Base-by-base conservation (phyloP, 2,888 invertebrate genomes). In the Plagodis dolabraria region DNA sequence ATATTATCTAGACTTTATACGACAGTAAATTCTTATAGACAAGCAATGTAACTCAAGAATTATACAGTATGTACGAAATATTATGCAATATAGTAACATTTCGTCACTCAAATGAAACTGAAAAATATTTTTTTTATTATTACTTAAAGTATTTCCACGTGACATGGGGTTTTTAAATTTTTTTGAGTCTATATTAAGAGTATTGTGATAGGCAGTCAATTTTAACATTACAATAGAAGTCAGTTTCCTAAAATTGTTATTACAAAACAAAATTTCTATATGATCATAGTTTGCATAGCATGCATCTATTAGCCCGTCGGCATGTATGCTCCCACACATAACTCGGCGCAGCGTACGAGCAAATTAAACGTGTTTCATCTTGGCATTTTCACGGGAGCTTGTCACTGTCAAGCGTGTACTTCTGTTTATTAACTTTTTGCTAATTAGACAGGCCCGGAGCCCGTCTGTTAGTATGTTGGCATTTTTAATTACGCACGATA, bases 351-450 rank as follows among this genome's bases (percentile, higher is more conserved):
- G 69, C 78, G 60, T 78, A 79, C 79, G 80, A 80, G 83, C 82
- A 91, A 92, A 92, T 92, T 91, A 92, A 92, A 87, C 88, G 84
- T 86, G 84, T 89, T 88, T 90, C 91, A 91, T 91, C 90, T 90
- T 91, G 89, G 85, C 86, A 85, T 91, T 89, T 92, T 86, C 88
- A 89, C 86, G 85, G 85, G 84, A 83, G 87, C 90, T 73, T 86
- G 90, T 92, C 91, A 91, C 87, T 92, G 92, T 92, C 92, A 85
- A 79, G 84, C 84, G 64, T 79, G 82, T 83, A 82, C 79, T 89
- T 88, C 87, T 89, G 91, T 90, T 89, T 90, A 91, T 91, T 91
- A 92, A 91, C 91, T 91, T 92, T 91, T 91, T 92, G 89, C 88
- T 91, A 92, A 91, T 92, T 91, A 91, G 89, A 88, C 88, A 86